These are phyloP conservation scores for Spea multiplicata DNA, from an alignment of 2,113 vertebrate species.

Conservation along the genomic window DNA sequence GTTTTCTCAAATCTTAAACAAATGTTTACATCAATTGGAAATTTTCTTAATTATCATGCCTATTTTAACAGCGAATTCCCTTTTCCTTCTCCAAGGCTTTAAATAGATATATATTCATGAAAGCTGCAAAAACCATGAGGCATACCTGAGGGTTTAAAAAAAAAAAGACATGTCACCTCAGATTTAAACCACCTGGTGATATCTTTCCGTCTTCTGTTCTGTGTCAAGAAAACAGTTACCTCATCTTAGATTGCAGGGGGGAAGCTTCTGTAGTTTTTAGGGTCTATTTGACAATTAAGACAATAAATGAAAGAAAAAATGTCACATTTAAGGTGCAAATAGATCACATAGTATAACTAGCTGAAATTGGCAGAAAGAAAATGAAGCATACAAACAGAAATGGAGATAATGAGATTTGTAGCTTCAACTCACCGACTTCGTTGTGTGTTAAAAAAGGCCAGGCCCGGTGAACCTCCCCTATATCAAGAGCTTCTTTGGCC, in stretches of 20 bases:
- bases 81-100: background rate
- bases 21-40: conserved; percentile 25
- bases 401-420: too few relatives aligned
- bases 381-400: too few relatives aligned
- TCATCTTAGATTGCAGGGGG: background rate
- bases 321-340: too few relatives aligned
- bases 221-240: background rate
- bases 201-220: background rate
- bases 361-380: too few relatives aligned
- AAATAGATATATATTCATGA: conserved; percentile 12
- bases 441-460: too few relatives aligned
- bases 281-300: too few relatives aligned
- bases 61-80: conserved; percentile 24
- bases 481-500: too few relatives aligned
- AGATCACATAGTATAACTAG: too few relatives aligned
- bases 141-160: background rate
- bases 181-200: background rate
- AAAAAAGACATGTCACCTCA: background rate
- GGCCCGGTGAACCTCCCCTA: too few relatives aligned
- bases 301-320: too few relatives aligned
- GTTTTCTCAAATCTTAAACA: background rate
- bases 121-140: conserved; percentile 6
- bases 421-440: too few relatives aligned
- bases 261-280: background rate
- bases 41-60: conserved; percentile 31